These are phyloP conservation scores for Limnephilus marmoratus DNA, from an alignment of 2,888 invertebrate genomes.

Conservation along the genomic window DNA sequence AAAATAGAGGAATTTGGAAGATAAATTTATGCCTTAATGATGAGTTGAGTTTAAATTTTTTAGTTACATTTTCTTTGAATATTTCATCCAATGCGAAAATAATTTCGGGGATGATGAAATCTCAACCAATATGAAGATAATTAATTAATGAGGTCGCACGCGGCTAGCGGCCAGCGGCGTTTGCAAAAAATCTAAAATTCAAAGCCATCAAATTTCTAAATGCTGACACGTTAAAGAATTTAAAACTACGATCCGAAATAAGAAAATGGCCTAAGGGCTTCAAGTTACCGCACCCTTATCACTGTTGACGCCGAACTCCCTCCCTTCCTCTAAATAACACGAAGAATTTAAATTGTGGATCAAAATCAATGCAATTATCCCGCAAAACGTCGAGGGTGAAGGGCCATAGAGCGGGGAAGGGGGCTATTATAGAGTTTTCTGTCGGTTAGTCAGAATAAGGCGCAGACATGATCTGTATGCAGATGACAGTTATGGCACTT, in stretches of 20 bases:
- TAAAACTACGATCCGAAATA: neutral
- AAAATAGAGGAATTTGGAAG: too few species aligned
- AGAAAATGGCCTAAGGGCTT: neutral
- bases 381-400: slow-evolving; percentile 16
- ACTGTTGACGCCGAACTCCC: neutral
- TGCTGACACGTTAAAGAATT: slow-evolving; percentile 19
- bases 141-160: neutral
- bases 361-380: slow-evolving; percentile 49
- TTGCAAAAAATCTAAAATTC: neutral
- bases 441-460: slow-evolving; percentile 35
- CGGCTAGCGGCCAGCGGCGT: neutral
- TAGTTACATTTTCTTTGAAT: too few species aligned
- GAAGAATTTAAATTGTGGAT: slow-evolving; percentile 27
- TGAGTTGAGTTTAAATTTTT: too few species aligned
- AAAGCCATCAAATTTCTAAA: neutral
- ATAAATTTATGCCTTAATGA: too few species aligned
- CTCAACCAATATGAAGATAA: neutral
- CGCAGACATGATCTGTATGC: slow-evolving; percentile 50
- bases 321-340: too few species aligned
- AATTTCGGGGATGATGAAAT: neutral
- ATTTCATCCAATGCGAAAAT: neutral
- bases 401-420: neutral
- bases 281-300: neutral
- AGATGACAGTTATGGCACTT: slow-evolving; percentile 54
- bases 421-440: slow-evolving; percentile 30